phyloP scores from a whole-genome alignment of 2,797 vertebrate genomes.

The Silurus aristotelis region DNA sequence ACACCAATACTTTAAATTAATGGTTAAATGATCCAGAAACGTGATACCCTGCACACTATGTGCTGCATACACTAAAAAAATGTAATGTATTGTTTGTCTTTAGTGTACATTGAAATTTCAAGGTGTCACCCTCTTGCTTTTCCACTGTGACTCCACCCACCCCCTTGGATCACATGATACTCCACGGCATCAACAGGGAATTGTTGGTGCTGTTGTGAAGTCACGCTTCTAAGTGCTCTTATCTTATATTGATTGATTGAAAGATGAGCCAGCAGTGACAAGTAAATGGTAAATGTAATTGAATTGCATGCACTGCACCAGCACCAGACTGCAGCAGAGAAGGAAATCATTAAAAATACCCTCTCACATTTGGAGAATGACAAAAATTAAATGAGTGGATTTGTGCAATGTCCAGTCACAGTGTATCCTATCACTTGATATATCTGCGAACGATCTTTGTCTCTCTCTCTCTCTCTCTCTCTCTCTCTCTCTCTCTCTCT shows the following conservation, averaged over 20 bases:
- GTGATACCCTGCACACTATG: not conserved
- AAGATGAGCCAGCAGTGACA: slow-evolving; percentile 26
- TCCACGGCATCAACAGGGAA: not conserved
- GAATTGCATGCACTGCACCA: slow-evolving; percentile 40
- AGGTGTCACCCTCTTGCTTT: not conserved
- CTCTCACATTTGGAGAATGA: slow-evolving; percentile 28
- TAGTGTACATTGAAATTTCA: not conserved
- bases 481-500: slow-evolving; percentile 35
- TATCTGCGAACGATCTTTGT: slow-evolving; percentile 10
- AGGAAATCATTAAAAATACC: slow-evolving; percentile 24
- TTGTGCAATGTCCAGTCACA: slow-evolving; percentile 19
- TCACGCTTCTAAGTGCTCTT: slow-evolving; percentile 38
- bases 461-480: slow-evolving; percentile 30
- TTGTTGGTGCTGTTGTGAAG: slow-evolving; percentile 14
- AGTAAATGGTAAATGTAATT: slow-evolving; percentile 41
- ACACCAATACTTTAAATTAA: not conserved
- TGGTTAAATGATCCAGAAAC: not conserved
- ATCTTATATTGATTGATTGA: slow-evolving; percentile 28
- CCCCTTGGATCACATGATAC: slow-evolving; percentile 12
- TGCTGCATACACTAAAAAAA: not conserved
- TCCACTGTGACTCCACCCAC: not conserved
- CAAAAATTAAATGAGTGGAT: slow-evolving; percentile 24
- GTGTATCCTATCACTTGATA: slow-evolving; percentile 37
- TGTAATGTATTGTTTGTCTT: not conserved
- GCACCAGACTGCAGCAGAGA: slow-evolving; percentile 37